Base-by-base conservation (phyloP, 2,797 vertebrate genomes). In the Simalia tracyae region DNA sequence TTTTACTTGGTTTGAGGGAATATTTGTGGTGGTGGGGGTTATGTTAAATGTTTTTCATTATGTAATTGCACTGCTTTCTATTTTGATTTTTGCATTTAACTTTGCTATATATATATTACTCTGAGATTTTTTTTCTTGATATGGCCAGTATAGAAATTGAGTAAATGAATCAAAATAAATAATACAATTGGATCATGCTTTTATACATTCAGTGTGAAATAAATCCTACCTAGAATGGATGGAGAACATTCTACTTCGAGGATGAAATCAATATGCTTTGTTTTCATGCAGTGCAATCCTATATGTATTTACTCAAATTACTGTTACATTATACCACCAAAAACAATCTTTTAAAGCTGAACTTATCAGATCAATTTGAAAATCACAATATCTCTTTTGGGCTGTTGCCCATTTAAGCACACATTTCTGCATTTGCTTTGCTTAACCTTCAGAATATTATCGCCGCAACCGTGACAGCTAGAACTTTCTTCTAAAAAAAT, bases 271-370 rank as follows among this genome's bases (percentile, higher is more conserved):
- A 42, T 76, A 76, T 36, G 31, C 31, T 76, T 76, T 76, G 31
- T 76, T 94, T 93, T 89, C 88, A 42, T 19, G 68, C 68, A 76
- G 31, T 76, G 68, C 17, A 76, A 76, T 19, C 17, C 68, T 76
- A 76, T 19, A 76, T 36, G 15, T 76, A 42, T 76, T 76, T 90
- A 94, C 85, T 88, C 95, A 92, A 94, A 84, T 89, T 8, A 50
- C 93, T 93, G 24, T 91, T 95, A 95, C 3, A 93, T 88, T 93
- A 76, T 46, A 94, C 17, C 36, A 76, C 72, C 68, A 76, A 46
- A 57, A 76, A 31, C 72, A 76, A 42, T 76, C 72, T 42, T 76
- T 76, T 17, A 76, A 76, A 42, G 72, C 17, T 76, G 36, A 76
- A 42, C 17, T 76, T 76, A 76, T 42, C 50, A 54, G 50, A 54